Evolutionary conservation across 2,113 vertebrate genomes (phyloP), one percentile per base, ranked within the genome.

Genomic region (Anhinga anhinga): DNA sequence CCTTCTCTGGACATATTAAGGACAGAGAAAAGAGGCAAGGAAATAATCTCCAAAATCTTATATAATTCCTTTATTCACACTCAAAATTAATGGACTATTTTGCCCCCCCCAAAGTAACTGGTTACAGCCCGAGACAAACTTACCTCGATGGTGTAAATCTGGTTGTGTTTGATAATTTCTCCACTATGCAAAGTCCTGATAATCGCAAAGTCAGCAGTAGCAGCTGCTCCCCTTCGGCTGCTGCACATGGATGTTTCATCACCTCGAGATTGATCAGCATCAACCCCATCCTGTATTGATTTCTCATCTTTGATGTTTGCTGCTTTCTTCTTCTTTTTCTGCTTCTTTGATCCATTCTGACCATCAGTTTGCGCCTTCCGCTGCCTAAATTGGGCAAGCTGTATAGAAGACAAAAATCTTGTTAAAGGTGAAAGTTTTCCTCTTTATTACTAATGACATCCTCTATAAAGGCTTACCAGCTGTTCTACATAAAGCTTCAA

Each of bases 361-460:
- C 98, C 98, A 97, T 99, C 99, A 6, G 97, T 97, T n/a, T 99
- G 98, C 19, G 99, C 99, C 97, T 99, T 99, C 93, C 98, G 99
- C 97, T 99, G 99, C 61, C 99, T 98, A 98, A 99, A 99, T 14
- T 99, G 98, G 84, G 99, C 99, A 98, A 99, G 98, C 99, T 99
- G 96, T 13, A 95, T 4, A 67, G 72, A 95, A 86, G 94, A 96
- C 74, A 95, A 95, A 42, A 91, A 96, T 94, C 93, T 88, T 84
- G 89, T 97, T 96, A 95, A 88, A 84, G 66, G 71, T 76, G 81
- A 94, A 97, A 96, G 96, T 97, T 96, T 95, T 88, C 67, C 50
- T 92, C 71, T 73, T 82, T 55, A 82, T 89, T 82, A 53, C 74
- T 59, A 95, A 93, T 77, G 81, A 96, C 86, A 97, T 40, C 45